Conservation (phyloP, 2,797 vertebrate species). For the Hydrolagus colliei region DNA sequence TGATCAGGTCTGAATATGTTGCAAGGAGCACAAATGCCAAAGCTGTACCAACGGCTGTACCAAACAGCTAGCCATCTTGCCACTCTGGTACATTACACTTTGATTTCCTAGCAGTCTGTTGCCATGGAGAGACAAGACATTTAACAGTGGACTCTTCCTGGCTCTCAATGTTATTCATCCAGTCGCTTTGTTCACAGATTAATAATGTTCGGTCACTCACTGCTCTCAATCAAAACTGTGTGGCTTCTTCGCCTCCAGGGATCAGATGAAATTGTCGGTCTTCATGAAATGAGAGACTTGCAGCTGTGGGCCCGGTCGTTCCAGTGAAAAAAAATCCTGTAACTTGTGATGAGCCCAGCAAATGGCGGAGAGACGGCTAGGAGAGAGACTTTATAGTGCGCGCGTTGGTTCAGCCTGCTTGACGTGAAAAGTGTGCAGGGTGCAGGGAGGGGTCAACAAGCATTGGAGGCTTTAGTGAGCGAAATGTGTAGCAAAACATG, state of each 20-base stretch:
- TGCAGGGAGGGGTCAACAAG: background rate
- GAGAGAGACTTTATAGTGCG: background rate
- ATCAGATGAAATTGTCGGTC: background rate
- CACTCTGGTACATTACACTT: background rate
- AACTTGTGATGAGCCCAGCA: background rate
- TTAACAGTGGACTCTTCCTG: background rate
- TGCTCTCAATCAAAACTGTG: slow-evolving; percentile 4
- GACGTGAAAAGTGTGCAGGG: background rate
- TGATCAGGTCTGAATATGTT: background rate
- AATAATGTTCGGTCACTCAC: slow-evolving; percentile 23
- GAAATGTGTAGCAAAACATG: background rate
- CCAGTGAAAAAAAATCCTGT: background rate
- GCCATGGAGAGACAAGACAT: background rate
- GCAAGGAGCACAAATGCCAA: no score
- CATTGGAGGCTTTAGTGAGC: no score
- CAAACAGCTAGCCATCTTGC: no score
- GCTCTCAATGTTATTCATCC: slow-evolving; percentile 3
- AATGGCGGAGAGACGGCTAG: background rate
- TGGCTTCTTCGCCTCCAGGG: background rate
- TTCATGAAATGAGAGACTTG: background rate
- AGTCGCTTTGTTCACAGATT: slow-evolving; percentile 8
- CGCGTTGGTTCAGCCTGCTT: no score
- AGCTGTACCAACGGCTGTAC: background rate
- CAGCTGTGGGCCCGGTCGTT: background rate
- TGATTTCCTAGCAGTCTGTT: background rate